Percentiles rank a stretch among this genome's conserved stretches.
These are phyloP conservation scores for Triplophysa tibetana DNA, from an alignment of 2,113 vertebrate species.

Conservation along the genomic window DNA sequence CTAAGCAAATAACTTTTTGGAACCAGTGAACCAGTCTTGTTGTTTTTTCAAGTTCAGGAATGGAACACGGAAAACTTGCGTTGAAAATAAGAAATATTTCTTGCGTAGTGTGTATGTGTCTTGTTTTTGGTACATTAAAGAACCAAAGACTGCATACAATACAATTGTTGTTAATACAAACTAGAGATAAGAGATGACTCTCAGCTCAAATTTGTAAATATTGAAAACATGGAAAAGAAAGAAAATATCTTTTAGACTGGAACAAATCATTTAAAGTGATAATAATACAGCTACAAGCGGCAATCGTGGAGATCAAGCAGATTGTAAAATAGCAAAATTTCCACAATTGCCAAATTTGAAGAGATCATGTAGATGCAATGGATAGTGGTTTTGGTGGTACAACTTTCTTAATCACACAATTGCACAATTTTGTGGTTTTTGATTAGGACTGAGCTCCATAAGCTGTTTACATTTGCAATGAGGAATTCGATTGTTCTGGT, in stretches of 20 bases:
- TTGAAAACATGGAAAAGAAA: background rate
- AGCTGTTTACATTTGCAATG: too few species aligned
- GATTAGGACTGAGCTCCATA: too few species aligned
- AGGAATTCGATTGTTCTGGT: too few species aligned
- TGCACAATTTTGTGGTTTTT: too few species aligned
- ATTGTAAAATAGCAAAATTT: too few species aligned
- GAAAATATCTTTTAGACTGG: background rate
- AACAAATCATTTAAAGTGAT: background rate
- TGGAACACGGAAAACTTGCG: background rate
- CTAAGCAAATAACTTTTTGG: background rate
- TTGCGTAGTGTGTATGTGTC: background rate
- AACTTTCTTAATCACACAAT: too few species aligned
- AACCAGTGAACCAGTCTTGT: background rate
- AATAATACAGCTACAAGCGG: too few species aligned
- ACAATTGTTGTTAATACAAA: background rate
- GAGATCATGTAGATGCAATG: too few species aligned
- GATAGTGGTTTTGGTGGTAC: too few species aligned
- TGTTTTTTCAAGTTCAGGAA: background rate
- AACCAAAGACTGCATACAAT: background rate
- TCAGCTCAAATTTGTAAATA: conserved; percentile 2
- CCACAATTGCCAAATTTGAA: too few species aligned
- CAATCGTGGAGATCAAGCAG: background rate
- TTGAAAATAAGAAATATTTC: too few species aligned
- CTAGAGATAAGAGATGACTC: background rate
- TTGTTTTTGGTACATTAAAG: background rate